Evolutionary conservation across 2,113 vertebrate genomes (phyloP).

Genomic region (Bufo bufo): DNA sequence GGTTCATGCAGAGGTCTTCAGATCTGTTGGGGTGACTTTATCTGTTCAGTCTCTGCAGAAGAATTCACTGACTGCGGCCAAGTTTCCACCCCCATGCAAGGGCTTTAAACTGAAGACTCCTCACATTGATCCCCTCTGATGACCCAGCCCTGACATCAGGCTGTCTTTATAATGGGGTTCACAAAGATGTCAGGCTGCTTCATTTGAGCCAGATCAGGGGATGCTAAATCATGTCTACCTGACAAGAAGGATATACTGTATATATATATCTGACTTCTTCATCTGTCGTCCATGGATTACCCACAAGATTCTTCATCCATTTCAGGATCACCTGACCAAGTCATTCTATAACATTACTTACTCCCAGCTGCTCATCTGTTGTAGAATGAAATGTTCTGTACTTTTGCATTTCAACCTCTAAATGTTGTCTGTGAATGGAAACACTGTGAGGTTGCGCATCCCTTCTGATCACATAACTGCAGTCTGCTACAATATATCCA

Average conservation of each 20-base stretch:
- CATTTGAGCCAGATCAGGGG: not conserved
- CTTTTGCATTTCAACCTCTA: not conserved
- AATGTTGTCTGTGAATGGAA: not conserved
- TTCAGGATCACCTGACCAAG: not conserved
- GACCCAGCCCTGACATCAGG: not conserved
- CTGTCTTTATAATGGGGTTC: not conserved
- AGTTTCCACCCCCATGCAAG: not conserved
- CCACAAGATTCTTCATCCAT: not conserved
- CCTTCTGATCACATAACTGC: not conserved
- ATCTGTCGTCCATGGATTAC: not conserved
- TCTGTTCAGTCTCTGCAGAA: conserved; percentile 9
- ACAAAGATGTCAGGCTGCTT: not conserved
- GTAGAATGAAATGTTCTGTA: too few relatives aligned
- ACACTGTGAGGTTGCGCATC: not conserved
- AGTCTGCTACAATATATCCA: not conserved
- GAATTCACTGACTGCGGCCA: conserved; percentile 14
- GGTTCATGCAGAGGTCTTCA: conserved; percentile 23
- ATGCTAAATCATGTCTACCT: not conserved
- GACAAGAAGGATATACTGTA: not conserved
- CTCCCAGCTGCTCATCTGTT: too few relatives aligned
- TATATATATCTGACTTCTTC: too few relatives aligned
- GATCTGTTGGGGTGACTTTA: conserved; percentile 37
- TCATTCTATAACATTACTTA: not conserved
- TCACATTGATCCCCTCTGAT: not conserved
- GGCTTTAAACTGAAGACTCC: not conserved